Conservation (phyloP, 1,140 invertebrate species). For the Drosophila takahashii region DNA sequence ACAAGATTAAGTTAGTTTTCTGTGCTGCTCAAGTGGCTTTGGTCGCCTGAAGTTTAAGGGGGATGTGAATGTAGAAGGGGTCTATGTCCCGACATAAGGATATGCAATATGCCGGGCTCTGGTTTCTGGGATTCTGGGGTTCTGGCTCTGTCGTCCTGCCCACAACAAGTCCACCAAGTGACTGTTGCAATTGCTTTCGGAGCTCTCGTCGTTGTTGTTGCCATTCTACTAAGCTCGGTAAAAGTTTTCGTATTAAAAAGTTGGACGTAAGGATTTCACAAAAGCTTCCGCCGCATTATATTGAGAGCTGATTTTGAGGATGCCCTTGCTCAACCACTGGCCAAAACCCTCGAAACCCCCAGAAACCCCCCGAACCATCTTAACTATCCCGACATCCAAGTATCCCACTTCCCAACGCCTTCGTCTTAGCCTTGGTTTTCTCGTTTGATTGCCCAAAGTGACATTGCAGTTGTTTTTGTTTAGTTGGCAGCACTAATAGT, state of each 20-base stretch:
- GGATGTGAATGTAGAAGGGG: background rate
- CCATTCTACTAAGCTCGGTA: conserved; percentile 71
- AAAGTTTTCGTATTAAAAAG: conserved; percentile 83
- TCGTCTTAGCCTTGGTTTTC: conserved; percentile 50
- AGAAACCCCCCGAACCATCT: too few relatives aligned
- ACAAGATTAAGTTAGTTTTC: conserved; percentile 82
- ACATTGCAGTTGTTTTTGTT: conserved; percentile 55
- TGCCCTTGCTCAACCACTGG: conserved; percentile 30
- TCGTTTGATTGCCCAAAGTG: conserved; percentile 76
- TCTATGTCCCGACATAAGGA: conserved; percentile 41
- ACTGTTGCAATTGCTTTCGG: conserved; percentile 79
- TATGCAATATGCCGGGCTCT: conserved; percentile 25
- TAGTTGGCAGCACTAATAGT: conserved; percentile 62
- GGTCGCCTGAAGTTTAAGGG: conserved; percentile 30
- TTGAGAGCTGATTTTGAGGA: conserved; percentile 79
- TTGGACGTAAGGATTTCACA: conserved; percentile 82
- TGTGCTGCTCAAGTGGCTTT: conserved; percentile 79
- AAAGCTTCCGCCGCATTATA: conserved; percentile 81
- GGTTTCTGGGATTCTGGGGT: background rate
- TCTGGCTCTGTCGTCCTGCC: conserved; percentile 59
- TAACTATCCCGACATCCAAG: background rate
- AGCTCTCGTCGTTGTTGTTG: conserved; percentile 53
- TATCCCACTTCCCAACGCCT: conserved; percentile 13
- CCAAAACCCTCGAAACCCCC: background rate
- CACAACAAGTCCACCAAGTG: conserved; percentile 80